phyloP scores from a whole-genome alignment of 2,888 invertebrate genomes.

The Drosophila anomelani region DNA sequence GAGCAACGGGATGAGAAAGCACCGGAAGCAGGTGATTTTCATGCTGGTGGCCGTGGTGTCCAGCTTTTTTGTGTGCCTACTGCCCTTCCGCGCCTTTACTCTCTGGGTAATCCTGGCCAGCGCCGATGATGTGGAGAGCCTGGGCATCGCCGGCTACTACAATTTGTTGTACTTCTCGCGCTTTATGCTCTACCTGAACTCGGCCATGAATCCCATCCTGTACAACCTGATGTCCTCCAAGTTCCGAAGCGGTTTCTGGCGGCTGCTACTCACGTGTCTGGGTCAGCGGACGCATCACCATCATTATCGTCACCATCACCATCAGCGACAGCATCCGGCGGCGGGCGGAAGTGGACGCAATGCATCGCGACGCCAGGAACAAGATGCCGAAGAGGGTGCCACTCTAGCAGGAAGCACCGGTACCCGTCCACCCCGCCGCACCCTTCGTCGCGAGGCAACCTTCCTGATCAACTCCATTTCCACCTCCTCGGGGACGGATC shows the following conservation, averaged over 20 bases:
- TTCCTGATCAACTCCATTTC: conserved; percentile 80
- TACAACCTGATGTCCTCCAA: conserved; percentile 97
- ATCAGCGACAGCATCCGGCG: conserved; percentile 37
- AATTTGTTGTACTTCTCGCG: conserved; percentile 93
- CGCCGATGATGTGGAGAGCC: conserved; percentile 87
- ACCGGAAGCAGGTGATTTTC: conserved; percentile 92
- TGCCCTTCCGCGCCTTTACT: conserved; percentile 95
- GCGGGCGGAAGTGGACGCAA: conserved; percentile 49
- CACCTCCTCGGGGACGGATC: conserved; percentile 80
- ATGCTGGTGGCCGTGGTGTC: conserved; percentile 96
- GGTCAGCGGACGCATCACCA: conserved; percentile 62
- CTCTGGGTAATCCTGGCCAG: conserved; percentile 94
- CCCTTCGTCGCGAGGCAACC: conserved; percentile 74
- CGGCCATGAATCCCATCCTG: conserved; percentile 95
- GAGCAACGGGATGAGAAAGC: conserved; percentile 87
- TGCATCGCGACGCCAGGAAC: conserved; percentile 37
- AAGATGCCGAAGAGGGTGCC: conserved; percentile 44
- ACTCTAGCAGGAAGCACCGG: conserved; percentile 21
- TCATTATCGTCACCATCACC: conserved; percentile 57
- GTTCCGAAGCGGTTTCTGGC: conserved; percentile 92
- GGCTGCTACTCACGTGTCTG: conserved; percentile 86
- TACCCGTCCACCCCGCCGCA: conserved; percentile 58
- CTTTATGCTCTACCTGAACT: conserved; percentile 95
- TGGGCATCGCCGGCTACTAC: conserved; percentile 93
- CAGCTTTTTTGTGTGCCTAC: conserved; percentile 94